These are phyloP conservation scores for Geotrupes spiniger DNA, from an alignment of 2,888 invertebrate genomes.

Conservation along the genomic window DNA sequence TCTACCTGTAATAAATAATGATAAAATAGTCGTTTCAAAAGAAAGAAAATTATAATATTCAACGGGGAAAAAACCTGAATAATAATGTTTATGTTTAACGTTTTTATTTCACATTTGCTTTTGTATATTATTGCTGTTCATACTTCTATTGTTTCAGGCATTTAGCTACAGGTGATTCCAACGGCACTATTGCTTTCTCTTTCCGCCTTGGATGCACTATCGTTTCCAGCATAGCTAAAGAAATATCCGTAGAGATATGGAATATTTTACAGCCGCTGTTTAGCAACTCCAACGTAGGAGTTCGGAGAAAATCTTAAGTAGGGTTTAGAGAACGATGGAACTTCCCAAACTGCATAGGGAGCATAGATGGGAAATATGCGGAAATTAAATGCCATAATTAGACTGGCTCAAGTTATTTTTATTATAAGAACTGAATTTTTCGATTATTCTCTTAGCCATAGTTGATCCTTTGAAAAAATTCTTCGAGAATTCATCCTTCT, in stretches of 20 bases:
- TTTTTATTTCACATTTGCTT: too few species aligned
- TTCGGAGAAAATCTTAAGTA: slow-evolving; percentile 3
- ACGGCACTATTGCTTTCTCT: slow-evolving; percentile 23
- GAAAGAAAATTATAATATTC: too few species aligned
- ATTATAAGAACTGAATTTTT: slow-evolving; percentile 10
- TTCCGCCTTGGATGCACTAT: slow-evolving; percentile 29
- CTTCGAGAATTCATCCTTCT: too few species aligned
- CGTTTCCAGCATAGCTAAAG: slow-evolving; percentile 26
- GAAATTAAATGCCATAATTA: slow-evolving; percentile 6
- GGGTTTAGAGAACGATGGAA: slow-evolving; percentile 11
- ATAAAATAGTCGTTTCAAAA: too few species aligned
- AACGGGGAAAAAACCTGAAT: too few species aligned
- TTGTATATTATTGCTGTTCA: too few species aligned
- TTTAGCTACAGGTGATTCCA: slow-evolving; percentile 28
- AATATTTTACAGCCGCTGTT: slow-evolving; percentile 17
- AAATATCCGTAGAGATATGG: slow-evolving; percentile 25
- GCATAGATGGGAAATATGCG: slow-evolving; percentile 12
- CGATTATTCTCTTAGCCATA: slow-evolving; percentile 11
- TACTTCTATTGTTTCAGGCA: slow-evolving; percentile 18
- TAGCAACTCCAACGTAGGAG: slow-evolving; percentile 14
- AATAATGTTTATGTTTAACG: too few species aligned
- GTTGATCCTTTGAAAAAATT: slow-evolving; percentile 13
- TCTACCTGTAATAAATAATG: too few species aligned
- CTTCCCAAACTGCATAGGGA: slow-evolving; percentile 15
- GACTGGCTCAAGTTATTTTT: slow-evolving; percentile 10